Evolutionary conservation across 1,140 invertebrate genomes (phyloP), one percentile per base, ranked within the genome.

Genomic region (Dendrolimus punctatus): DNA sequence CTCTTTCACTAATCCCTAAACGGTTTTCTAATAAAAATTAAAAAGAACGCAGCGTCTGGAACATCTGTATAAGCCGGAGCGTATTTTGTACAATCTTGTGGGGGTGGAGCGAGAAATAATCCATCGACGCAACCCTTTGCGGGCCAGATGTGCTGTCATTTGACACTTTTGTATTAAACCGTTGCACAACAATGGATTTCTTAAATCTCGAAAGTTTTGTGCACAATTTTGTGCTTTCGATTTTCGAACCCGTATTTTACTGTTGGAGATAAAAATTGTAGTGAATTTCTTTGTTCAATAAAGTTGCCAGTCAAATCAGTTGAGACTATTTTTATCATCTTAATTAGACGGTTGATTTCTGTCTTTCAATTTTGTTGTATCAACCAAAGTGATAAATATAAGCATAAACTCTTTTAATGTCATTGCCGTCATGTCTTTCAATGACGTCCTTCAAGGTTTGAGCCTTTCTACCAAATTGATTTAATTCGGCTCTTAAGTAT

Each of bases 91-190:
- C 76, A 80, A 86, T 84, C 78, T 86, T 81, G 77, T 77, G 80
- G 73, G 80, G 80, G 77, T 73, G 73, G 75, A 76, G 81, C 75
- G 79, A 77, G 82, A 84, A 86, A 84, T 86, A 86, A 84, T 86
- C 83, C 82, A 82, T 81, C 79, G 70, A 51, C 41, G 71, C 76
- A 85, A 86, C 83, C 83, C 83, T 84, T 86, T 86, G 80, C 84
- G 74, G 57, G 71, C 76, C 83, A 86, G 83, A 86, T 86, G 83
- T 83, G 79, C 73, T 80, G 82, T 86, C 82, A 86, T 86, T 86
- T 81, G 80, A 86, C 80, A 84, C 82, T 86, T 86, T 86, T 86
- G 82, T 86, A 86, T 82, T 86, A 86, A 84, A 80, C 80, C 80
- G 77, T 86, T 86, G 83, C 83, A 86, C 80, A 84, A 85, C 82